Evolutionary conservation across 2,113 vertebrate genomes (phyloP).

Genomic region (Suncus etruscus): DNA sequence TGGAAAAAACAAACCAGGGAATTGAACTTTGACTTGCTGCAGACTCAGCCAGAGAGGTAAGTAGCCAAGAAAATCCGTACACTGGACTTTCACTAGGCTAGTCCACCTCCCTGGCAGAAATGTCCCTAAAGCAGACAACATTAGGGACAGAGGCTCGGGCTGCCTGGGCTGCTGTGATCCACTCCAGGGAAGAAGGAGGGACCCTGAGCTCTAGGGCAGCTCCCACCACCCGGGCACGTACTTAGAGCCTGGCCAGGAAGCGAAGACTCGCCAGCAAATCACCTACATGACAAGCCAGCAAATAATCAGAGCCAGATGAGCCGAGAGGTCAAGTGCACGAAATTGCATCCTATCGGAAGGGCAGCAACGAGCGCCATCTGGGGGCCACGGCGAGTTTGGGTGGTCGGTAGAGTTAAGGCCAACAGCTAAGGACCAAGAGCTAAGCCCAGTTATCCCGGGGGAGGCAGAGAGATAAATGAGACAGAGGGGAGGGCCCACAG

Average conservation of each 20-base stretch:
- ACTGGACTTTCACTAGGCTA: not conserved
- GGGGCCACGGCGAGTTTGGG: constrained; percentile 48
- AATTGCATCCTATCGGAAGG: not conserved
- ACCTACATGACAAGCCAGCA: constrained; percentile 49
- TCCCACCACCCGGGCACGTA: not conserved
- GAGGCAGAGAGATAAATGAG: rapidly evolving
- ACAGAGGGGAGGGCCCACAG: too few relatives aligned
- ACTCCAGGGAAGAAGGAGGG: not conserved
- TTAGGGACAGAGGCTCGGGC: too few relatives aligned
- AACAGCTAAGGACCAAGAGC: not conserved
- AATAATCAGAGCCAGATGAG: constrained; percentile 72
- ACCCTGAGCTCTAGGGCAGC: rapidly evolving
- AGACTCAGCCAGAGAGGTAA: not conserved
- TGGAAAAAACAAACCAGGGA: constrained; percentile 18
- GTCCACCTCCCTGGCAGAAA: not conserved
- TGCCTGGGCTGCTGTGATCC: not conserved
- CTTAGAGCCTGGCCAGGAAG: not conserved
- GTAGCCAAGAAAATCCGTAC: not conserved
- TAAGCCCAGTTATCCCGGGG: not conserved
- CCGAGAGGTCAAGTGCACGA: constrained; percentile 26
- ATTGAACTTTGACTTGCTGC: not conserved
- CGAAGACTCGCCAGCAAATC: constrained; percentile 27
- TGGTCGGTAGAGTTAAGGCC: constrained; percentile 65
- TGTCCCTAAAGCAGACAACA: not conserved
- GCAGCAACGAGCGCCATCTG: not conserved